A percentile compares a stretch with the other conserved stretches of the same genome.
Conservation (phyloP, 2,888 invertebrate genomes). For the Agrotis ipsilon region DNA sequence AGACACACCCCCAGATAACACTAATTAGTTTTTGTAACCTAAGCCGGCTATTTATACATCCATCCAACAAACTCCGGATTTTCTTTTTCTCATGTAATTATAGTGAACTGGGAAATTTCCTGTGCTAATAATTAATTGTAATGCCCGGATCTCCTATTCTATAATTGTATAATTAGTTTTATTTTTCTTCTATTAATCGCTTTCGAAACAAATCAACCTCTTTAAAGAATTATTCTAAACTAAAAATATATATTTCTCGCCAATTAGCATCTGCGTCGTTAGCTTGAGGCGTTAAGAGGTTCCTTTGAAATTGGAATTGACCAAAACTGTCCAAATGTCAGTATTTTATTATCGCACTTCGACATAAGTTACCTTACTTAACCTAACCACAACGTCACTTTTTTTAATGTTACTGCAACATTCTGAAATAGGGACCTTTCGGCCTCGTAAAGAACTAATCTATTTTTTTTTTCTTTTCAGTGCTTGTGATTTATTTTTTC, state of each 20-base stretch:
- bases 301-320: neutral
- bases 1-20: slow-evolving; percentile 19
- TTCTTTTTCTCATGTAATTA: neutral
- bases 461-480: too few species aligned
- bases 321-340: neutral
- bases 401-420: too few species aligned
- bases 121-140: slow-evolving; percentile 3
- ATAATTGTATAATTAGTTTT: neutral
- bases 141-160: slow-evolving; percentile 12
- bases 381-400: too few species aligned
- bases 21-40: slow-evolving; percentile 24
- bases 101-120: slow-evolving; percentile 4
- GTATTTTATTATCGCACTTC: too few species aligned
- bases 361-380: too few species aligned
- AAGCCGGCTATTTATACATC: slow-evolving; percentile 14
- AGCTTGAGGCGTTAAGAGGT: neutral
- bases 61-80: neutral
- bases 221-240: neutral
- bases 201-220: slow-evolving; percentile 18
- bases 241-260: slow-evolving; percentile 7
- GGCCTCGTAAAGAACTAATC: too few species aligned
- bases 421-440: too few species aligned
- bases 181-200: slow-evolving; percentile 5
- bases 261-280: slow-evolving; percentile 13
- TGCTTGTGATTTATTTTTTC: too few species aligned